A percentile compares a stretch with the other conserved stretches of the same genome.
These are phyloP conservation scores for Tholera decimalis DNA, from an alignment of 2,888 invertebrate species.

Conservation along the genomic window DNA sequence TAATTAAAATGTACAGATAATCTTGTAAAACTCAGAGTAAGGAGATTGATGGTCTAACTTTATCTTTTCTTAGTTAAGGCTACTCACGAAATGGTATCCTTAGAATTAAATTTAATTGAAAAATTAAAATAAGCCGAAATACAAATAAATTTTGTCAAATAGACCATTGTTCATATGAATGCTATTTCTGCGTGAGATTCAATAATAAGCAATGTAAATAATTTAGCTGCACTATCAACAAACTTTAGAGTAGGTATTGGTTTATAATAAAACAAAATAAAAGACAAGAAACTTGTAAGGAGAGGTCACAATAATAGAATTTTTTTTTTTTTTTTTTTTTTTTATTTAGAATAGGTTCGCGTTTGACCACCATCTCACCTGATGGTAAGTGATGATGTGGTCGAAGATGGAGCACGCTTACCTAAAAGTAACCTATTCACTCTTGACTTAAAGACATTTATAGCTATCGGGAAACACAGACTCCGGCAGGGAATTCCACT, in stretches of 20 bases:
- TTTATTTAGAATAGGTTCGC: no score
- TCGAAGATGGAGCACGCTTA: no score
- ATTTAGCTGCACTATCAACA: background rate
- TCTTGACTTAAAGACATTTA: no score
- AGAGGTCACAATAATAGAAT: no score
- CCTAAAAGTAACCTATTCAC: no score
- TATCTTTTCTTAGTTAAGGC: constrained; percentile 1
- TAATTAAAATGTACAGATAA: constrained; percentile 39
- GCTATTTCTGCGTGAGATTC: background rate
- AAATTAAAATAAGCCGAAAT: background rate
- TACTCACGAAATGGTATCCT: background rate
- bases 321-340: no score
- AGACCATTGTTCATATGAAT: background rate
- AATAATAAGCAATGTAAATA: constrained; percentile 18
- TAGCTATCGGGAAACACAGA: no score
- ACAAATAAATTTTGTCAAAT: background rate
- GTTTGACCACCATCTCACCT: no score
- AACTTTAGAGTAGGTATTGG: constrained; percentile 5
- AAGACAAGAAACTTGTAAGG: background rate
- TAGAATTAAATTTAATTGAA: background rate
- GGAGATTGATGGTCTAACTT: constrained; percentile 8
- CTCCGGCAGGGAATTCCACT: no score
- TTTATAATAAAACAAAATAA: background rate
- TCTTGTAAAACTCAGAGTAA: background rate
- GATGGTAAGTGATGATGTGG: no score